Percentiles rank a stretch among this genome's conserved stretches.
Evolutionary conservation across 2,113 vertebrate species (phyloP).

Genomic region (Mobula birostris): DNA sequence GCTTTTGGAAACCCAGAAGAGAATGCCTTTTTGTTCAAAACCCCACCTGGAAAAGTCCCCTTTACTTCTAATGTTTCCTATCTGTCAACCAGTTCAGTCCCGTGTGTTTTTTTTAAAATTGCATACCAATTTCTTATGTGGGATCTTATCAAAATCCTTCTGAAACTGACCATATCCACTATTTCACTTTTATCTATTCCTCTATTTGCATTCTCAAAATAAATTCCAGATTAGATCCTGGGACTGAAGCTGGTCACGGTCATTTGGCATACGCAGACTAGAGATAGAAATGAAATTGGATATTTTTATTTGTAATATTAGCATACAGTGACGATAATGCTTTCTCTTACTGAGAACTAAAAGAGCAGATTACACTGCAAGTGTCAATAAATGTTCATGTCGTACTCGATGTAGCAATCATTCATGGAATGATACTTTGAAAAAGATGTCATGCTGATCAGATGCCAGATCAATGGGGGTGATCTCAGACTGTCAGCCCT

Average conservation of each 20-base stretch:
- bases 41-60: too few species aligned
- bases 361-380: not conserved
- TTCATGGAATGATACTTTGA: not conserved
- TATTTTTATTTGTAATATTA: not conserved
- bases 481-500: not conserved
- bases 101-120: too few species aligned
- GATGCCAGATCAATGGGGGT: not conserved
- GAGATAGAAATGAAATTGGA: not conserved
- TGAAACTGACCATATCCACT: too few species aligned
- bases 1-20: not conserved
- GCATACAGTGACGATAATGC: not conserved
- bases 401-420: not conserved
- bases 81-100: too few species aligned
- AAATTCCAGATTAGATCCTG: not conserved
- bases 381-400: not conserved
- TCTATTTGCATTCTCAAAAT: too few species aligned
- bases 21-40: not conserved
- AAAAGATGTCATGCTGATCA: too few species aligned
- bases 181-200: too few species aligned
- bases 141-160: too few species aligned
- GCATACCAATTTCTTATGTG: too few species aligned
- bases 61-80: too few species aligned
- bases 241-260: not conserved
- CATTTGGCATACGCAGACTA: not conserved
- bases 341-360: not conserved